Conservation (phyloP, 2,797 vertebrate species). For the Rhabdophis nuchalis region DNA sequence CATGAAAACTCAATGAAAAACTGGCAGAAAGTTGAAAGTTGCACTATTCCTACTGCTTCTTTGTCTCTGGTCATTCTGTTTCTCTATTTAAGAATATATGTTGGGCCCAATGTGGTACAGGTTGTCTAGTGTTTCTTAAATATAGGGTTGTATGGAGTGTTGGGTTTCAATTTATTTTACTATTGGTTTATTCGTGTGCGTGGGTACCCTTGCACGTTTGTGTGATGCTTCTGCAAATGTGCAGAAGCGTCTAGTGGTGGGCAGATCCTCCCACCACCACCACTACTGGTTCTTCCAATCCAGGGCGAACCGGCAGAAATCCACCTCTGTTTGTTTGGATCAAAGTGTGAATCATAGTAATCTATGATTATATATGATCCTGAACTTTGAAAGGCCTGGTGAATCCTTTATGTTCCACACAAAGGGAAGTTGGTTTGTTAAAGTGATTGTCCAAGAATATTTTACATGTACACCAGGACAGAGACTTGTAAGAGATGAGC, state of each 20-base stretch:
- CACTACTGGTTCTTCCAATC: too few relatives aligned
- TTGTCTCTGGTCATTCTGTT: neutral
- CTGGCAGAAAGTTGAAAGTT: neutral
- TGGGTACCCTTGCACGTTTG: too few relatives aligned
- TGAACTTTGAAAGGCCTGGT: neutral
- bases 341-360: neutral
- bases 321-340: neutral
- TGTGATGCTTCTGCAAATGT: too few relatives aligned
- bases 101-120: neutral
- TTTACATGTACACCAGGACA: neutral
- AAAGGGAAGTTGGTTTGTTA: neutral
- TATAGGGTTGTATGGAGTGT: neutral
- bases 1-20: neutral
- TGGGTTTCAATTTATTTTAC: too few relatives aligned
- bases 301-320: too few relatives aligned
- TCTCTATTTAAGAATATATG: neutral
- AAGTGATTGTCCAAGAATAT: neutral
- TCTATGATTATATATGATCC: neutral
- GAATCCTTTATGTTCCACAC: neutral
- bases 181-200: too few relatives aligned
- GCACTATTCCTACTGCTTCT: neutral
- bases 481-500: neutral
- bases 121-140: neutral
- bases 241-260: too few relatives aligned
- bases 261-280: too few relatives aligned